Evolutionary conservation across 2,113 vertebrate genomes (phyloP).

Genomic region (Callopanchax toddi): DNA sequence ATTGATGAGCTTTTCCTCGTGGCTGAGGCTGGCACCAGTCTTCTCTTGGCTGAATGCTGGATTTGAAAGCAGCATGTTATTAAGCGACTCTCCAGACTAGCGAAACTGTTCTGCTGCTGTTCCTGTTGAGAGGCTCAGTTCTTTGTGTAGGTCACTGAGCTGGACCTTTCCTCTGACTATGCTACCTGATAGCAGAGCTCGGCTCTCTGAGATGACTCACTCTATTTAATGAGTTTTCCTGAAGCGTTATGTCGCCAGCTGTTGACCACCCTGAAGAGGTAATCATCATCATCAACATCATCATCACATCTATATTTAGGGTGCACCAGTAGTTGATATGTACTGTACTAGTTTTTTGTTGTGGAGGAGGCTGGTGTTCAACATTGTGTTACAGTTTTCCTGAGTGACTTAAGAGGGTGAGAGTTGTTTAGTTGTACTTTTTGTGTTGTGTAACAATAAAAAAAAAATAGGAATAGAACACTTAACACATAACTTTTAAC

Average conservation of each 20-base stretch:
- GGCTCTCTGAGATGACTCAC: constrained; percentile 56
- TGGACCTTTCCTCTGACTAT: constrained; percentile 44
- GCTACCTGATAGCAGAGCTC: constrained; percentile 66
- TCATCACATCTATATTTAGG: constrained; percentile 62
- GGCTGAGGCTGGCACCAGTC: neutral
- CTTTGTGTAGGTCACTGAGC: neutral
- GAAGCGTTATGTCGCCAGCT: constrained; percentile 54
- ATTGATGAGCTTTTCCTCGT: neutral
- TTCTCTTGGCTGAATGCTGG: neutral
- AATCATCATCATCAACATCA: constrained; percentile 32
- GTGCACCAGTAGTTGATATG: constrained; percentile 1
- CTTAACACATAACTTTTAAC: too few species aligned
- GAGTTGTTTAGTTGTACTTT: constrained; percentile 8
- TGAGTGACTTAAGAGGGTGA: neutral
- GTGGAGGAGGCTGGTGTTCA: constrained; percentile 21
- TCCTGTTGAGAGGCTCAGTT: neutral
- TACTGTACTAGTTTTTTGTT: neutral
- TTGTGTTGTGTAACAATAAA: constrained; percentile 27
- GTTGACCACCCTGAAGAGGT: constrained; percentile 42
- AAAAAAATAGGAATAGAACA: neutral
- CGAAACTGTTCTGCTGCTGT: neutral
- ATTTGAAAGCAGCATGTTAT: neutral
- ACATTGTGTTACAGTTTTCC: neutral
- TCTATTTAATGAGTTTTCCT: constrained; percentile 69
- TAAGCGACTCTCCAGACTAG: neutral